These are phyloP conservation scores for Festucalex cinctus DNA, from an alignment of 2,113 vertebrate genomes.

Conservation along the genomic window DNA sequence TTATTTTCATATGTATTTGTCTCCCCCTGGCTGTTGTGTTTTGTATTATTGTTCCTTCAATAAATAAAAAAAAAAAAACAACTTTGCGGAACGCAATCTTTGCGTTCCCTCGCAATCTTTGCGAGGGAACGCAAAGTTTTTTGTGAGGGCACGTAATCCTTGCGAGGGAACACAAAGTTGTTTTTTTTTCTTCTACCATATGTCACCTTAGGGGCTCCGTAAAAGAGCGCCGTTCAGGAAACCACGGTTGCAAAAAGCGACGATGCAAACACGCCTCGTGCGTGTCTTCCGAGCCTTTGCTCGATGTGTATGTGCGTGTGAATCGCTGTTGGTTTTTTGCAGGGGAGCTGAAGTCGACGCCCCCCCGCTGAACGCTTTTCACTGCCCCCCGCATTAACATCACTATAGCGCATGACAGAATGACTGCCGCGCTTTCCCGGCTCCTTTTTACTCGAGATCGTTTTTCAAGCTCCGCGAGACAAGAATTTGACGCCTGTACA, in stretches of 20 bases:
- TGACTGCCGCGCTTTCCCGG: conserved; percentile 48
- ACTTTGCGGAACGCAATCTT: too few species aligned
- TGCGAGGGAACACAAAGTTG: too few species aligned
- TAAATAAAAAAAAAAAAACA: too few species aligned
- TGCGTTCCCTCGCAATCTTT: too few species aligned
- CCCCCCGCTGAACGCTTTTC: conserved; percentile 68
- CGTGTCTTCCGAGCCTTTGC: conserved; percentile 18
- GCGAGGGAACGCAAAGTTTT: too few species aligned
- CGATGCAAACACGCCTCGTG: conserved; percentile 4
- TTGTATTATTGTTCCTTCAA: too few species aligned
- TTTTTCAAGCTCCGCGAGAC: conserved; percentile 1
- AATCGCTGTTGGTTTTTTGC: conserved; percentile 48
- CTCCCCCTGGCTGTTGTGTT: too few species aligned
- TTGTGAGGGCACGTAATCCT: too few species aligned
- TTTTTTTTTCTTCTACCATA: too few species aligned
- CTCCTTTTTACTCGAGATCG: not conserved
- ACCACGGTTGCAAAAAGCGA: not conserved
- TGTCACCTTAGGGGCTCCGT: too few species aligned
- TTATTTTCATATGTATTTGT: too few species aligned
- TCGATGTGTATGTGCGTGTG: conserved; percentile 18
- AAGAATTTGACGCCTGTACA: conserved; percentile 30
- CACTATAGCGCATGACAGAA: conserved; percentile 71
- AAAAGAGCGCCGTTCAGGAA: not conserved
- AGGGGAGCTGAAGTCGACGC: conserved; percentile 56
- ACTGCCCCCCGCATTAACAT: conserved; percentile 67